Evolutionary conservation across 2,888 invertebrate species (phyloP), one percentile per base, ranked within the genome.

Genomic region (Aphodius sticticus): DNA sequence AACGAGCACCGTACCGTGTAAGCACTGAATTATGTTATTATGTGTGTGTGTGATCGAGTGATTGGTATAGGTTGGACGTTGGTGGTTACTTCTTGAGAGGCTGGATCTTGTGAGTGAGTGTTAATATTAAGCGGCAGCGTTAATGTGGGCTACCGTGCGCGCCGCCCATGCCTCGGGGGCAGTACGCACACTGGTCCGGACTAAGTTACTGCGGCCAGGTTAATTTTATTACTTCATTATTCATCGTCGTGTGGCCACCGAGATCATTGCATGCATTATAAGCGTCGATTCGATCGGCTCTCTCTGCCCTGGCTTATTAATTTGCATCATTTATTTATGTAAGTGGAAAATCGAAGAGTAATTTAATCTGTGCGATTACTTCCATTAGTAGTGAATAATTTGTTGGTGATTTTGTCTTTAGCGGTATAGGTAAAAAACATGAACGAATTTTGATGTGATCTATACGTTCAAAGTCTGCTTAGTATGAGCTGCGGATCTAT

Each of bases 181-280:
- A 76, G 69, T 76, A 76, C 76, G 69, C 76, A 76, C 53, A 1
- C 53, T 69, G 76, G 72, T 53, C 76, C 76, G 69, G 26, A 6
- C 76, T 76, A 76, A 76, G 53, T 76, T 76, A 76, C 69, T 53
- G 76, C 69, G 26, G 53, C 69, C 53, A 76, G 26, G 53, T 69
- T 15, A 69, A 76, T 76, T 76, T 76, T 76, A 76, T 69, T 69
- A 69, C 76, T 76, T 76, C 76, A 76, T 76, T 76, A 76, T 76
- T 76, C 76, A 76, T 53, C 7, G 53, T 53, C 53, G 7, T 12
- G 53, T 53, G 53, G 9, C 53, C 53, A 53, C 53, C 53, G 53
- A 9, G 53, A 53, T 53, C 53, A 53, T 53, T 53, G 53, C 53
- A 53, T 53, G 53, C 12, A 53, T 53, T 53, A 53, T 53, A 53